Conservation (phyloP, 2,113 vertebrate genomes). For the Aphyosemion australe region DNA sequence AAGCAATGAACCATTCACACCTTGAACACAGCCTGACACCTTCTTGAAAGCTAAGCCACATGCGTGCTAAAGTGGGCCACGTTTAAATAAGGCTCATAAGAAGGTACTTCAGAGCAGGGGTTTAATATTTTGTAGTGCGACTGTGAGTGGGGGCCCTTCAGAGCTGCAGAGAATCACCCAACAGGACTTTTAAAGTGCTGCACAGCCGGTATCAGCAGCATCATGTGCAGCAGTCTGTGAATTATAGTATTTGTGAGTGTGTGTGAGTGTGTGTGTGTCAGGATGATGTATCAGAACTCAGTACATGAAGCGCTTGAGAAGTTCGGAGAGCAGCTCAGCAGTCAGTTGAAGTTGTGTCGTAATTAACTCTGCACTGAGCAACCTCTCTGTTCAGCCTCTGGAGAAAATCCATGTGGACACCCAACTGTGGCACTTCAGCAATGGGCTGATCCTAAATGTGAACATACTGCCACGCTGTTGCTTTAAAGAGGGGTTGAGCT, state of each 20-base stretch:
- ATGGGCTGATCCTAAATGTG: constrained; percentile 42
- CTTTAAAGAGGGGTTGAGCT: not conserved
- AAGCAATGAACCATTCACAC: not conserved
- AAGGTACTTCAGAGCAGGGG: not conserved
- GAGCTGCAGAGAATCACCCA: constrained; percentile 1
- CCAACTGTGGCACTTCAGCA: constrained; percentile 53
- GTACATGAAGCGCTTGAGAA: constrained; percentile 43
- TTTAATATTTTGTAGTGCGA: not conserved
- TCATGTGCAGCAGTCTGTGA: constrained; percentile 7
- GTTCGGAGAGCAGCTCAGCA: constrained; percentile 8
- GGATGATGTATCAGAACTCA: constrained; percentile 43
- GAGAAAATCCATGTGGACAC: constrained; percentile 43
- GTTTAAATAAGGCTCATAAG: not conserved
- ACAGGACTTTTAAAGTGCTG: constrained; percentile 7
- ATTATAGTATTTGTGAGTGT: constrained; percentile 13
- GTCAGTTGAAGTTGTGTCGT: constrained; percentile 41
- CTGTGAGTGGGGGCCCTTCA: not conserved
- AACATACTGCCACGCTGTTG: constrained; percentile 27
- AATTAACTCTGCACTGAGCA: constrained; percentile 27
- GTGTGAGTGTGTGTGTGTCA: constrained; percentile 1
- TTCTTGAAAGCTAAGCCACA: not conserved
- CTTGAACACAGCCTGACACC: not conserved
- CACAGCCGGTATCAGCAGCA: constrained; percentile 2
- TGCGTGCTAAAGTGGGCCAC: not conserved
- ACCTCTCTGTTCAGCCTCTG: constrained; percentile 5